Conservation (phyloP, 2,797 vertebrate species). For the Schizopygopsis malacanthus region DNA sequence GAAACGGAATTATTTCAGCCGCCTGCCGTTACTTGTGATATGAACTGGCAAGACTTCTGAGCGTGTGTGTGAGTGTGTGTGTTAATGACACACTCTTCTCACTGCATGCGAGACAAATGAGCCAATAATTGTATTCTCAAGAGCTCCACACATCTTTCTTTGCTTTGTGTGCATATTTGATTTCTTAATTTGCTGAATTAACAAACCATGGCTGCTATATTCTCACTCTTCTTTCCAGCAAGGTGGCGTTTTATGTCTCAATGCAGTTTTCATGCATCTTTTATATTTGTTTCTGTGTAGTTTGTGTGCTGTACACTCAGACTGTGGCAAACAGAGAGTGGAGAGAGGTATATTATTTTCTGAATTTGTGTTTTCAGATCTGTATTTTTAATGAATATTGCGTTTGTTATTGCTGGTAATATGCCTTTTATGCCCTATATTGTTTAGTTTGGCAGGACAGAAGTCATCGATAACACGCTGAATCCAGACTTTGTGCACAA, state of each 20-base stretch:
- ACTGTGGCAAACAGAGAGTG: slow-evolving; percentile 94
- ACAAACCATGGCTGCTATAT: background rate
- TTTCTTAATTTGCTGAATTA: slow-evolving; percentile 12
- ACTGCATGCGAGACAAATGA: slow-evolving; percentile 5
- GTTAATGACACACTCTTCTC: background rate
- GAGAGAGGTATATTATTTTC: slow-evolving; percentile 90
- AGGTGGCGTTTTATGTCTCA: background rate
- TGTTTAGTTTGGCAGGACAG: slow-evolving; percentile 92
- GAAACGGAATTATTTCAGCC: slow-evolving; percentile 42
- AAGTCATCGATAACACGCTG: slow-evolving; percentile 97
- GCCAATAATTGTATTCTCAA: background rate
- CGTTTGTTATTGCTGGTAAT: background rate
- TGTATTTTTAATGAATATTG: background rate
- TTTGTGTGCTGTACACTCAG: slow-evolving; percentile 96
- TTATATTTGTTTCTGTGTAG: slow-evolving; percentile 76
- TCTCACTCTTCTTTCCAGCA: background rate
- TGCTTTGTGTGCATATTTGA: background rate
- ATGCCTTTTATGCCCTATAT: slow-evolving; percentile 18
- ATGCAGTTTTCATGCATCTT: background rate
- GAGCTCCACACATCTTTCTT: background rate
- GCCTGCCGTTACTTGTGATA: slow-evolving; percentile 31
- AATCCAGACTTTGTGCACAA: slow-evolving; percentile 98
- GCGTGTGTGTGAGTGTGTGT: background rate
- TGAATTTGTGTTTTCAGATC: background rate
- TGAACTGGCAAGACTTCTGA: slow-evolving; percentile 8